phyloP scores from a whole-genome alignment of 2,113 vertebrate species.

The Sylvia atricapilla region DNA sequence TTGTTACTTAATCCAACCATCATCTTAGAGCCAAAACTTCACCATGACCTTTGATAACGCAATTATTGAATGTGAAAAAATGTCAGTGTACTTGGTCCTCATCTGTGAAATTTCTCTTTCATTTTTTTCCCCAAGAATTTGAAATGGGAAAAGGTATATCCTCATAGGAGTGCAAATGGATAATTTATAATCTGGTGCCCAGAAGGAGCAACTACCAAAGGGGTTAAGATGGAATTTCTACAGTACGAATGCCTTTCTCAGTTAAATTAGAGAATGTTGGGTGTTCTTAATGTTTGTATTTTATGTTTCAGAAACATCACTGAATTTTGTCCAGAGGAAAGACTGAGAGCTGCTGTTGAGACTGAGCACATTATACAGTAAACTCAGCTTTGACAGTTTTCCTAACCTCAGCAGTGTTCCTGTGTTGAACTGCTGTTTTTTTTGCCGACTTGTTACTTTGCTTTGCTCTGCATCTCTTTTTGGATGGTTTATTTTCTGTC shows the following conservation, averaged over 20 bases:
- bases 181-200: not conserved
- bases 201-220: not conserved
- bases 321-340: not conserved
- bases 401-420: not conserved
- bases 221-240: not conserved
- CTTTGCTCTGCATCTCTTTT: not conserved
- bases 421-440: not conserved
- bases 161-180: not conserved
- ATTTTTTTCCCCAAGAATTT: not conserved
- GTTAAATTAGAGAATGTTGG: not conserved
- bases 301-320: not conserved
- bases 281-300: not conserved
- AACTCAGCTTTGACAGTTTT: not conserved
- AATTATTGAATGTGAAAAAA: not conserved
- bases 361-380: not conserved
- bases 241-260: not conserved
- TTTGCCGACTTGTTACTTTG: not conserved
- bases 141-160: not conserved
- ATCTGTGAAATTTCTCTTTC: not conserved
- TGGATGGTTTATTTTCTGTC: not conserved
- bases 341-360: not conserved
- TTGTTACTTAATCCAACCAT: not conserved
- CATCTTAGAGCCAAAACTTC: not conserved
- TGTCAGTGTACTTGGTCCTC: not conserved
- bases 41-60: not conserved